Evolutionary conservation across 2,113 vertebrate species (phyloP).

Genomic region (Neomonachus schauinslandi): DNA sequence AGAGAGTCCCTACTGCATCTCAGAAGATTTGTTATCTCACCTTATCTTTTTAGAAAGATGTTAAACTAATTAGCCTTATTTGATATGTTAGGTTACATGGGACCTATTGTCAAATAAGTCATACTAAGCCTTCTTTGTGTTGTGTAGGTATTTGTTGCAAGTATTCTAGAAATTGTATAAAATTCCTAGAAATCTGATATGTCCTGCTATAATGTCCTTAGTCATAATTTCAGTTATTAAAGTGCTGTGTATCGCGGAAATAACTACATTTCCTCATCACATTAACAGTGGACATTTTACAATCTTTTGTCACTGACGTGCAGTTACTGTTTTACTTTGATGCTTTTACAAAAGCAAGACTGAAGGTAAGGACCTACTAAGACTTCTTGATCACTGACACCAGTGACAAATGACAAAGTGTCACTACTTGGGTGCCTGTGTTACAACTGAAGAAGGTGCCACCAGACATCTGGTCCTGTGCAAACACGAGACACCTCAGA

Average conservation of each 20-base stretch:
- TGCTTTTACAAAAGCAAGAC: neutral
- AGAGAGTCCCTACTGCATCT: neutral
- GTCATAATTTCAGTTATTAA: neutral
- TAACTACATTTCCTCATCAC: neutral
- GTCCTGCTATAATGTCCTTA: neutral
- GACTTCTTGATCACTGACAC: neutral
- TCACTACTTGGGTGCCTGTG: neutral
- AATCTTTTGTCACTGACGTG: neutral
- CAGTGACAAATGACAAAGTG: neutral
- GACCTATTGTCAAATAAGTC: neutral
- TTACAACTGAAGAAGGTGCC: neutral
- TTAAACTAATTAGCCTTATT: neutral
- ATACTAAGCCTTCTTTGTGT: neutral
- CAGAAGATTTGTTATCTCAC: neutral
- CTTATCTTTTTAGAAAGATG: neutral
- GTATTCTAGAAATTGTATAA: neutral
- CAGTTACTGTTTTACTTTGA: neutral
- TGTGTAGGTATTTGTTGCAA: neutral
- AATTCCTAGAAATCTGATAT: neutral
- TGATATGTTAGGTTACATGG: neutral
- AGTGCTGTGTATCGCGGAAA: neutral
- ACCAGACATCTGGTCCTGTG: neutral
- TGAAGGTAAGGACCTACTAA: neutral
- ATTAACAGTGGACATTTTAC: neutral
- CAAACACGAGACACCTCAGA: neutral